Conservation (phyloP, 2,797 vertebrate species). For the Manis pentadactyla region DNA sequence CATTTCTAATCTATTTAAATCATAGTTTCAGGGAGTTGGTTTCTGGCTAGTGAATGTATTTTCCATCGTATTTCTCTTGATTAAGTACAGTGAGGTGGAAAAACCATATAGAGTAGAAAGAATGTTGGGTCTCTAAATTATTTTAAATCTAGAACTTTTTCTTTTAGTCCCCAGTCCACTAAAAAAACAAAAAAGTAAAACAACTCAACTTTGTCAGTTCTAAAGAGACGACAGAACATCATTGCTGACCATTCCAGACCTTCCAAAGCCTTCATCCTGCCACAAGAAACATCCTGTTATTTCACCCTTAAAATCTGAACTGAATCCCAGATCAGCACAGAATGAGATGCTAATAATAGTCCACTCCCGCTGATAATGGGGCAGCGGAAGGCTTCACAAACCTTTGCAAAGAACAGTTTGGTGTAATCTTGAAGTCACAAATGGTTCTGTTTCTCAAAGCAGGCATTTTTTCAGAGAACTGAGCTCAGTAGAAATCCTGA, state of each 20-base stretch:
- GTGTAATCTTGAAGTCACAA: slow-evolving; percentile 59
- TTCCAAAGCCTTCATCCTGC: slow-evolving; percentile 1
- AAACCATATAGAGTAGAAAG: background rate
- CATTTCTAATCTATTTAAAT: slow-evolving; percentile 1
- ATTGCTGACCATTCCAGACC: background rate
- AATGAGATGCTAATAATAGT: slow-evolving; percentile 54
- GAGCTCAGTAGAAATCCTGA: background rate
- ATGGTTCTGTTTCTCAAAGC: slow-evolving; percentile 39
- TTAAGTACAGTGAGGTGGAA: background rate
- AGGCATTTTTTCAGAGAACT: slow-evolving; percentile 23
- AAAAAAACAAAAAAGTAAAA: background rate
- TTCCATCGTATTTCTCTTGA: background rate
- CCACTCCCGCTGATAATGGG: slow-evolving; percentile 33
- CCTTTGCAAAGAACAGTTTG: slow-evolving; percentile 63
- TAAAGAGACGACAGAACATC: slow-evolving; percentile 12
- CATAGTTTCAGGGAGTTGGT: background rate
- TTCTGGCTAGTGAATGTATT: background rate
- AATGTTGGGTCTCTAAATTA: background rate
- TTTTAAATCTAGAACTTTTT: slow-evolving; percentile 1
- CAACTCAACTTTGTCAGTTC: background rate
- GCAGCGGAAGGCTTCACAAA: slow-evolving; percentile 34
- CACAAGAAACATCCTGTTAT: slow-evolving; percentile 59
- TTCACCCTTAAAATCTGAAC: slow-evolving; percentile 22
- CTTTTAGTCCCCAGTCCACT: background rate
- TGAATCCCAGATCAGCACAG: background rate